Conservation (phyloP, 2,888 invertebrate genomes). For the Drymonia ruficornis region DNA sequence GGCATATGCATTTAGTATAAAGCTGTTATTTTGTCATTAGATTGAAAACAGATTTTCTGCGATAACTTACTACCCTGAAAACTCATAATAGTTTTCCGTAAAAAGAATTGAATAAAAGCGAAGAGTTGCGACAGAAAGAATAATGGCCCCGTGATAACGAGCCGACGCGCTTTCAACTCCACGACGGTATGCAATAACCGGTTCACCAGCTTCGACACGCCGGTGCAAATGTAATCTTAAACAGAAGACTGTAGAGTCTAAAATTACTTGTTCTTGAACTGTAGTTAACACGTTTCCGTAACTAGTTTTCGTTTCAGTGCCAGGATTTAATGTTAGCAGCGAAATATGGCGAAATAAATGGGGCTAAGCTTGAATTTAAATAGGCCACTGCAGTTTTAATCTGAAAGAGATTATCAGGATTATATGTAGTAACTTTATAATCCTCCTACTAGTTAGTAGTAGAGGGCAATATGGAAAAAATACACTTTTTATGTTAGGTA, state of each 20-base stretch:
- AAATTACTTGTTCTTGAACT: not conserved
- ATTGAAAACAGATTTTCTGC: too few species aligned
- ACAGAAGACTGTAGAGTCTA: not conserved
- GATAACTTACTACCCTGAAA: not conserved
- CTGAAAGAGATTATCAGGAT: not conserved
- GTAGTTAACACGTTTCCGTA: not conserved
- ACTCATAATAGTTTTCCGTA: slow-evolving; percentile 13
- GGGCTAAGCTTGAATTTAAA: slow-evolving; percentile 1
- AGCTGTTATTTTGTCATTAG: too few species aligned
- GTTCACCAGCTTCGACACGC: not conserved
- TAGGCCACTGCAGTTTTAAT: not conserved
- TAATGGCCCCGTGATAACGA: slow-evolving; percentile 46
- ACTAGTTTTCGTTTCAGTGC: not conserved
- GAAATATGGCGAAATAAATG: slow-evolving; percentile 3
- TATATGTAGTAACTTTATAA: too few species aligned
- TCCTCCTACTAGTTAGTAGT: too few species aligned
- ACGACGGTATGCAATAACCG: not conserved
- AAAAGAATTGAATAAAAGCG: slow-evolving; percentile 37
- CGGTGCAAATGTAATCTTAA: not conserved
- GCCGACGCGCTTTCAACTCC: slow-evolving; percentile 26
- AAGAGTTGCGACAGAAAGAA: slow-evolving; percentile 36
- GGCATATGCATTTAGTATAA: too few species aligned
- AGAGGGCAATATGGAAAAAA: too few species aligned
- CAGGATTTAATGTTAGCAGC: slow-evolving; percentile 5
- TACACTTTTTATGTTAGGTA: too few species aligned